phyloP scores from a whole-genome alignment of 1,140 invertebrate genomes.

The Calycopis cecrops region DNA sequence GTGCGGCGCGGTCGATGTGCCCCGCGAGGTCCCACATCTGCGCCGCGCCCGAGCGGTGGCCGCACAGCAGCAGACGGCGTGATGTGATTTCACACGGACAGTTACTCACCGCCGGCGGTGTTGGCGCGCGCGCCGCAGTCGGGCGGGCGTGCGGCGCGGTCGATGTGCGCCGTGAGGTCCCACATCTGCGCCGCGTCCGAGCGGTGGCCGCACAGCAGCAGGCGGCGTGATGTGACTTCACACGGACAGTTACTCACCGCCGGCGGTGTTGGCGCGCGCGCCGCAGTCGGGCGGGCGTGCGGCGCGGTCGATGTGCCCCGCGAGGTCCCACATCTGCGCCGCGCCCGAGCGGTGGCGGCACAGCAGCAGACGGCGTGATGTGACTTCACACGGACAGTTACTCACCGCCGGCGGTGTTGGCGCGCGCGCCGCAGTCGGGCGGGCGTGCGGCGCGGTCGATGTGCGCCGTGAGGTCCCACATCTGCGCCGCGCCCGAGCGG shows the following conservation, averaged over 20 bases:
- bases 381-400: constrained; percentile 9
- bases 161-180: constrained; percentile 97
- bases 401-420: constrained; percentile 20
- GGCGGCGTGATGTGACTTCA: constrained; percentile 2
- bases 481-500: constrained; percentile 95
- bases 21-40: constrained; percentile 99
- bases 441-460: constrained; percentile 86
- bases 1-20: constrained; percentile 89
- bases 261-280: constrained; percentile 34
- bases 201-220: constrained; percentile 86
- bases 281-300: constrained; percentile 79
- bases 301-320: constrained; percentile 92
- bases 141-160: constrained; percentile 82
- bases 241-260: constrained; percentile 17
- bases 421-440: constrained; percentile 73
- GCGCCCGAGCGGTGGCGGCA: constrained; percentile 96
- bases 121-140: constrained; percentile 71
- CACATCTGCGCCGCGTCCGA: constrained; percentile 98
- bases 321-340: constrained; percentile 99
- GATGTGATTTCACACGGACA: constrained; percentile 1
- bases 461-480: constrained; percentile 98
- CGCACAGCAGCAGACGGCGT: constrained; percentile 75
- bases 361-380: background rate
- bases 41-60: constrained; percentile 94
- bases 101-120: constrained; percentile 19